Evolutionary conservation across 2,888 invertebrate genomes (phyloP), one percentile per base, ranked within the genome.

Genomic region (Chouioia cunea): DNA sequence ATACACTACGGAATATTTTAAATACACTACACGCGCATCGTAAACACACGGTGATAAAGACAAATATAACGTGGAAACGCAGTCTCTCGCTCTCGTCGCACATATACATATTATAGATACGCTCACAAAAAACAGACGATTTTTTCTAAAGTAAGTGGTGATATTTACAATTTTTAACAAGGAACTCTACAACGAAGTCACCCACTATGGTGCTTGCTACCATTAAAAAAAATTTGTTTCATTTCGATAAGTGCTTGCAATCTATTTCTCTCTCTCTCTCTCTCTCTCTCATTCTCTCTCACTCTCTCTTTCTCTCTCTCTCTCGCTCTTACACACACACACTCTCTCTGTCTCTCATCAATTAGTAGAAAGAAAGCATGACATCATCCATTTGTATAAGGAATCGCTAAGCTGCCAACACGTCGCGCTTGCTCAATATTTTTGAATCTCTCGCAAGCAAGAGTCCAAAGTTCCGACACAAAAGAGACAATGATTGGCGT

Each of bases 141-240:
- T 23, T 27, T 16, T 46, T 56, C 46, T 57, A 46, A 60, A 65
- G 60, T 64, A 60, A 56, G 48, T 50, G 36, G 43, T 46, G 59
- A 10, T 70, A 67, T 73, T 18, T 67, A 71, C 72, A 75, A 63
- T 52, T 27, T 60, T 18, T 58, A 57, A 72, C 66, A 63, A 74
- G 74, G 74, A 73, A 76, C 71, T 71, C 58, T 69, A 69, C 70
- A 58, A 75, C 73, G 65, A 75, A 73, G 70, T 60, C 73, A 73
- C 65, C 65, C 66, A 4, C 6, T 73, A 65, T 70, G 65, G 63
- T 59, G 12, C 20, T 36, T 23, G 62, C 52, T 48, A 16, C 16
- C 48, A 15, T n/a, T n/a, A 48, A 48, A 15, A 16, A 48, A 12
- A 48, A 15, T 10, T 48, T 16, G 12, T 16, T 15, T 16, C 27